These are phyloP conservation scores for Pristis pectinata DNA, from an alignment of 2,797 vertebrate genomes.

Conservation along the genomic window DNA sequence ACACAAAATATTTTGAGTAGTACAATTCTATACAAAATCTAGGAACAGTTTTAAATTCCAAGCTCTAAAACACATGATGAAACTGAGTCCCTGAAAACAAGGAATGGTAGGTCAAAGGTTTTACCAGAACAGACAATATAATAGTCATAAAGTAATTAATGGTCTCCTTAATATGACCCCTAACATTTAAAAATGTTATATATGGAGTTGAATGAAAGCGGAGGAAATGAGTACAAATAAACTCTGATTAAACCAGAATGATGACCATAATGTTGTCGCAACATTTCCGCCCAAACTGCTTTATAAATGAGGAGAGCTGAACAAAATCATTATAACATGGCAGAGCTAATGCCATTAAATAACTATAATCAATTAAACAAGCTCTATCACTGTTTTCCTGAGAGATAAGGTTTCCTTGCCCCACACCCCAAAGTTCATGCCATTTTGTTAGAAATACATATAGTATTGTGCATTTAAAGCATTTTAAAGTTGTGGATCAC, in stretches of 20 bases:
- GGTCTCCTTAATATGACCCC: constrained; percentile 28
- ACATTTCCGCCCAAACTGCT: constrained; percentile 46
- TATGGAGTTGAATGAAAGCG: constrained; percentile 39
- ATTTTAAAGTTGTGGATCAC: constrained; percentile 19
- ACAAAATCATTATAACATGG: constrained; percentile 40
- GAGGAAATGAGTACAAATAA: constrained; percentile 48
- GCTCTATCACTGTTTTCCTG: constrained; percentile 41
- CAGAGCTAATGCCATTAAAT: constrained; percentile 40
- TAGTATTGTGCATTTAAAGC: not conserved
- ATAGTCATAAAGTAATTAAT: constrained; percentile 26
- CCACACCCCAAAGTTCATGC: constrained; percentile 29
- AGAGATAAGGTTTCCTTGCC: constrained; percentile 44
- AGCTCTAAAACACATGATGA: not conserved
- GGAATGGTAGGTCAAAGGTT: constrained; percentile 9
- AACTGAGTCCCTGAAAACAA: not conserved
- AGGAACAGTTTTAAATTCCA: not conserved
- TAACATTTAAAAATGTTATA: not conserved
- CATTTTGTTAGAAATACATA: not conserved
- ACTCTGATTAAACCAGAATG: constrained; percentile 41
- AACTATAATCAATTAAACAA: constrained; percentile 39
- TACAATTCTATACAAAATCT: not conserved
- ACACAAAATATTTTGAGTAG: not conserved
- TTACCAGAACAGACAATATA: not conserved
- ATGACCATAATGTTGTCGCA: constrained; percentile 43
- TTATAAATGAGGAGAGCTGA: constrained; percentile 40